Base-by-base conservation (phyloP, 2,888 invertebrate species). In the Physocephala rufipes region DNA sequence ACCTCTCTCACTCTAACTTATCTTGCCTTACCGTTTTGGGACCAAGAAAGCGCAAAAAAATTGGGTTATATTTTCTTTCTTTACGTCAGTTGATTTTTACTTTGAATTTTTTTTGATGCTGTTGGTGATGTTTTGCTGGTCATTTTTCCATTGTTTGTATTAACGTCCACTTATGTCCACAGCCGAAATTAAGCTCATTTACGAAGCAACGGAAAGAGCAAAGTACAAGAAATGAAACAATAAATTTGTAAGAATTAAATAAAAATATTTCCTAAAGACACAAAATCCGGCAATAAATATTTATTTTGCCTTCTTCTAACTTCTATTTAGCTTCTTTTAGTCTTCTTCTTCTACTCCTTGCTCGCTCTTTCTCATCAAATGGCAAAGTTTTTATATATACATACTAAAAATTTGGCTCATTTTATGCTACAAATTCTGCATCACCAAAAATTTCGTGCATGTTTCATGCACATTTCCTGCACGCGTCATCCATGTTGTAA, bases 201-300 rank as follows among this genome's bases (percentile, higher is more conserved):
- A 64, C 47, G 49, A 45, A 19, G 55, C 58, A 55, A n/a, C 1
- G 30, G 7, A 19, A n/a, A 9, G 13, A 21, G 13, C 43, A 28
- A 4, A 62, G 43, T 19, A 62, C 9, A 16, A 36, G 16, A 62
- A 62, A 36, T 62, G 15, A 12, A 21, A 49, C 21, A 21, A 45
- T 16, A 58, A 19, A 67, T 58, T 67, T 67, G 43, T 67, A 58
- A 55, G 45, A 16, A 67, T 58, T 43, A 58, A 67, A 67, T 67
- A 26, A 58, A 58, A 47, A 45, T 59, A 15, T 45, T 47, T 51
- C 30, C 15, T 26, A 68, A 61, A 24, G 51, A 61, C 21, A 68
- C 28, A 61, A 36, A 61, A 68, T 30, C 21, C 61, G 16, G 45
- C 47, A 67, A 67, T 67, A 59, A 59, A 59, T 67, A 19, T n/a